Conservation (phyloP, 2,888 invertebrate species). For the Noctua comes region DNA sequence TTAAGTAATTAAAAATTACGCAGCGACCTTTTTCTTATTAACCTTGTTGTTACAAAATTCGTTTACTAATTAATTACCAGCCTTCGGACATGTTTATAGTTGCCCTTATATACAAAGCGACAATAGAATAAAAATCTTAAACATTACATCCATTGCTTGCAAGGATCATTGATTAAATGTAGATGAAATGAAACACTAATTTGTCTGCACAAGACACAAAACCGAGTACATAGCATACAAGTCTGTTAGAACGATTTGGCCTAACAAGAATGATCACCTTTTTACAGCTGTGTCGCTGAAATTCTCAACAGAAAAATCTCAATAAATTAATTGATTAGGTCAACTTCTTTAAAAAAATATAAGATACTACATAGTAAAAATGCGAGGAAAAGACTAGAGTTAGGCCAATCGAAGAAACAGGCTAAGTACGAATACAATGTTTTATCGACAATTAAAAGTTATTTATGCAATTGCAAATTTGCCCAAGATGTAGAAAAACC, state of each 20-base stretch:
- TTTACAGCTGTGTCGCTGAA: slow-evolving; percentile 8
- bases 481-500: background rate
- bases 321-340: slow-evolving; percentile 15
- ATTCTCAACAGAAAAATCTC: slow-evolving; percentile 17
- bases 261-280: slow-evolving; percentile 24
- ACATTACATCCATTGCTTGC: slow-evolving; percentile 26
- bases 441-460: background rate
- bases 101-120: slow-evolving; percentile 64
- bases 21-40: slow-evolving; percentile 61
- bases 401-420: slow-evolving; percentile 24
- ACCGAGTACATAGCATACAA: background rate
- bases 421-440: slow-evolving; percentile 6
- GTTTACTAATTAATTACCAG: slow-evolving; percentile 62
- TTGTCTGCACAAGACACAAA: background rate
- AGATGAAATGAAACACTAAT: background rate
- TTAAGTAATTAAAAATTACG: slow-evolving; percentile 58
- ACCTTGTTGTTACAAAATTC: slow-evolving; percentile 62
- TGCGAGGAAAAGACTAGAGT: slow-evolving; percentile 47
- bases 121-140: slow-evolving; percentile 36
- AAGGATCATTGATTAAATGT: slow-evolving; percentile 4
- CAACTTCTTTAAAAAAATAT: slow-evolving; percentile 24
- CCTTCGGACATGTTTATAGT: slow-evolving; percentile 63
- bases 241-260: slow-evolving; percentile 8
- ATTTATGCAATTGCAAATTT: background rate
- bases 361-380: slow-evolving; percentile 34